Conservation (phyloP, 35 echinoderm and acorn worm genomes). For the Ophioderma brevispina region DNA sequence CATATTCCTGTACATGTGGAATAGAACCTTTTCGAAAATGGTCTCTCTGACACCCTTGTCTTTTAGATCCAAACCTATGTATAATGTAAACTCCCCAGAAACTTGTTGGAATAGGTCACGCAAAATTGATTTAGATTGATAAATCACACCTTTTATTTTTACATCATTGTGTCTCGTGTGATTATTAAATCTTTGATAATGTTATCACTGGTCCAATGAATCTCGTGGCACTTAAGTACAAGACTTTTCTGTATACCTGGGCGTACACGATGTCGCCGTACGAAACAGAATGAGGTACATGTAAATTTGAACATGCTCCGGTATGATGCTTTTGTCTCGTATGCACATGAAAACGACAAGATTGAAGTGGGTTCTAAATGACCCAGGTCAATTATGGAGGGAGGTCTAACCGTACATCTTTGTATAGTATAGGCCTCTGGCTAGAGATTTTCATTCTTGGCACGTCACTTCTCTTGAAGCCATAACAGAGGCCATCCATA, state of each 20-base stretch:
- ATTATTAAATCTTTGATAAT: neutral
- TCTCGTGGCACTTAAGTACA: constrained; percentile 3
- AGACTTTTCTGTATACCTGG: neutral
- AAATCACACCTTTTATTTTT: no score
- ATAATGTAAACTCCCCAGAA: no score
- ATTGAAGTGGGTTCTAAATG: neutral
- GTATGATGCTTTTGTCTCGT: neutral
- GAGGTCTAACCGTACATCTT: neutral
- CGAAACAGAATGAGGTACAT: neutral
- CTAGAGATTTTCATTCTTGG: neutral
- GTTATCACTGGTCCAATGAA: neutral
- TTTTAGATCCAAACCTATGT: no score
- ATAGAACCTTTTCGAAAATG: neutral
- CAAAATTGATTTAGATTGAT: no score
- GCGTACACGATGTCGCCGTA: neutral
- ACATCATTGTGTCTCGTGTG: neutral
- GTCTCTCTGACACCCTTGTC: no score
- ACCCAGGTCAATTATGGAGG: neutral
- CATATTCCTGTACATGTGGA: neutral
- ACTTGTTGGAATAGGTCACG: no score
- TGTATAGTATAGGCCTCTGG: neutral
- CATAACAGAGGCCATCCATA: neutral
- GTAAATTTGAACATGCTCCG: neutral
- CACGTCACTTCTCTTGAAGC: neutral
- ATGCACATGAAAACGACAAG: neutral